Base-by-base conservation (phyloP, 2,113 vertebrate species). In the Istiophorus platypterus region DNA sequence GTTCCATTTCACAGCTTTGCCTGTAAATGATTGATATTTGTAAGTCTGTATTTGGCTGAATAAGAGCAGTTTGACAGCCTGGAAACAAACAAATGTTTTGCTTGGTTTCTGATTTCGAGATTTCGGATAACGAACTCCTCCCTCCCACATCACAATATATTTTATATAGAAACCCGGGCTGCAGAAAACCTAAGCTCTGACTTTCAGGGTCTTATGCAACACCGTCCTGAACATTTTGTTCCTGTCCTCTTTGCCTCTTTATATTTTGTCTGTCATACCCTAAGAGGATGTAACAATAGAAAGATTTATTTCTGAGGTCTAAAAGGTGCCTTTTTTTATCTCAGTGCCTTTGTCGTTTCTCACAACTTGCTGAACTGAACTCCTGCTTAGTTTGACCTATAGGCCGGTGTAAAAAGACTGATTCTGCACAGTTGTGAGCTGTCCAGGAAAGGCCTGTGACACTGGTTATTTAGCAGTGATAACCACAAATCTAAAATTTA, bases 41-140 rank as follows among this genome's bases (percentile, higher is more conserved):
- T n/a, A 56, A 24, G 20, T 66, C 63, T 68, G 14, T 47, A 20
- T 58, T 39, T 58, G 15, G 58, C 26, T 18, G 13, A 49, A 59
- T 12, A 57, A 22, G 13, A 78, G 56, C 26, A 26, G 22, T 37
- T 20, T 24, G 49, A 39, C 34, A 18, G 76, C n/a, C 51, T 47
- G 52, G 14, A 11, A 11, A n/a, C 6, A 27, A 49, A 59, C 5
- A 29, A 13, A 24, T 34, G 8, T 13, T 39, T 37, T 7, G 11
- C 54, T 6, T 71, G 10, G 10, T 17, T n/a, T 7, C n/a, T 20
- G 34, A 70, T 47, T 66, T 72, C 7, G 24, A 39, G 58, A 66
- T 57, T 52, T 73, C 29, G 72, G 77, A 58, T 37, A 14, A 49
- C 5, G 1, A 78, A 51, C 41, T 49, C 29, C 15, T 42, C 13